Conservation (phyloP, 1,140 invertebrate species). For the Eufriesea mexicana region DNA sequence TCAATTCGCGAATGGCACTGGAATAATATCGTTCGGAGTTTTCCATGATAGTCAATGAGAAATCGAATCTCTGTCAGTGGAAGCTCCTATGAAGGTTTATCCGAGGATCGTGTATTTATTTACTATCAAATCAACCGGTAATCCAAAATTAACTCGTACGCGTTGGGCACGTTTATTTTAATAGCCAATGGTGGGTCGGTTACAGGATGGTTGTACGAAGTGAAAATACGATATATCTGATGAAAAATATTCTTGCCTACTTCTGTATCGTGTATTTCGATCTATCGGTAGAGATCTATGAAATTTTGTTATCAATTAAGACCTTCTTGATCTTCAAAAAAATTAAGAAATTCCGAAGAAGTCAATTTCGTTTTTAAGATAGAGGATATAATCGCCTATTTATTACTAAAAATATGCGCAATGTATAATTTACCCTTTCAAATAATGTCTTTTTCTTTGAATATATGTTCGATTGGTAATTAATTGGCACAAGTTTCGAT, state of each 20-base stretch:
- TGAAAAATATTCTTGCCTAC: neutral
- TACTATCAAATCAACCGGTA: constrained; percentile 27
- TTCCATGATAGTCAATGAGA: constrained; percentile 5
- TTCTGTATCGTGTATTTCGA: neutral
- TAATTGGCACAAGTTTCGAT: neutral
- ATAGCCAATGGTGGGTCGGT: constrained; percentile 19
- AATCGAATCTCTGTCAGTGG: neutral
- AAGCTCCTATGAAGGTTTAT: neutral
- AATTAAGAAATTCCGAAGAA: no score
- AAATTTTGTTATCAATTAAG: neutral
- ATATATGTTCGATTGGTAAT: neutral
- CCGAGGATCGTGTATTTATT: constrained; percentile 38
- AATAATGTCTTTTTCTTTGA: neutral
- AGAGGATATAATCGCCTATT: no score
- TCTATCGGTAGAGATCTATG: no score
- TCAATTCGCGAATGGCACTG: neutral
- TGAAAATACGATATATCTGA: neutral
- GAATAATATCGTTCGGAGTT: neutral
- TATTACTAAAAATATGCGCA: no score
- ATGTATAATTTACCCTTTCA: no score
- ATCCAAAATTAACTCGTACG: constrained; percentile 51
- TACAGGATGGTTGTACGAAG: neutral
- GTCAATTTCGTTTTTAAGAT: no score
- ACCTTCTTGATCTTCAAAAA: no score
- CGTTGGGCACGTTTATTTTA: constrained; percentile 46